phyloP scores from a whole-genome alignment of 2,797 vertebrate genomes.

The Neostethus bicornis region DNA sequence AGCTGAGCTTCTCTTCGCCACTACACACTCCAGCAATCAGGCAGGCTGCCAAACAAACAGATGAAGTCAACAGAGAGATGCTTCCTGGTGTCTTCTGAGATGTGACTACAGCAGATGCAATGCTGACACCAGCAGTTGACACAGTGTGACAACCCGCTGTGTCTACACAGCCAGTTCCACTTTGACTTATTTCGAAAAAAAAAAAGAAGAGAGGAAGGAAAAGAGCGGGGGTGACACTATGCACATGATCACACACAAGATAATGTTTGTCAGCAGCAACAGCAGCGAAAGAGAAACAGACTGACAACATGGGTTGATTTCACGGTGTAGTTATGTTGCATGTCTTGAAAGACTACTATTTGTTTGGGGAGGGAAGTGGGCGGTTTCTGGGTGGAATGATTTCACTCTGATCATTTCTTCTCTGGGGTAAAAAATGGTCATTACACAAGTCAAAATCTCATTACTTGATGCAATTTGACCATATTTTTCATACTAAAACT shows the following conservation, averaged over 20 bases:
- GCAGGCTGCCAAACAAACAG: conserved; percentile 82
- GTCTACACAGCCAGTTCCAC: conserved; percentile 69
- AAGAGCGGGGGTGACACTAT: conserved; percentile 45
- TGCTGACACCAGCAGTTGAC: conserved; percentile 75
- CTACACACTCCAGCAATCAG: conserved; percentile 78
- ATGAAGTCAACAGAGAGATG: conserved; percentile 82
- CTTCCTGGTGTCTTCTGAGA: conserved; percentile 75
- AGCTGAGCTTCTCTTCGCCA: conserved; percentile 55
- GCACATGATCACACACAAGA: conserved; percentile 81
- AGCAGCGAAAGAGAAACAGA: conserved; percentile 66
- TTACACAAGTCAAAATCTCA: conserved; percentile 66
- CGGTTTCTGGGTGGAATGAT: conserved; percentile 13
- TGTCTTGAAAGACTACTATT: conserved; percentile 55
- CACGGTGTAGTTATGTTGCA: conserved; percentile 63
- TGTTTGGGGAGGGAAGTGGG: neutral
- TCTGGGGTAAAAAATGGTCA: conserved; percentile 49
- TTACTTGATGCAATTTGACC: conserved; percentile 63
- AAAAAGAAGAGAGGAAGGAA: neutral
- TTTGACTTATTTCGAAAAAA: conserved; percentile 64
- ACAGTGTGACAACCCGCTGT: conserved; percentile 75
- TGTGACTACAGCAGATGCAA: conserved; percentile 80
- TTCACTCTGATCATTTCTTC: conserved; percentile 55
- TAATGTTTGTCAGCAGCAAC: conserved; percentile 82
- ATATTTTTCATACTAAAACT: conserved; percentile 29
- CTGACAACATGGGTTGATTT: conserved; percentile 72